phyloP scores from a whole-genome alignment of 1,140 invertebrate genomes.

The Drosophila navojoa region DNA sequence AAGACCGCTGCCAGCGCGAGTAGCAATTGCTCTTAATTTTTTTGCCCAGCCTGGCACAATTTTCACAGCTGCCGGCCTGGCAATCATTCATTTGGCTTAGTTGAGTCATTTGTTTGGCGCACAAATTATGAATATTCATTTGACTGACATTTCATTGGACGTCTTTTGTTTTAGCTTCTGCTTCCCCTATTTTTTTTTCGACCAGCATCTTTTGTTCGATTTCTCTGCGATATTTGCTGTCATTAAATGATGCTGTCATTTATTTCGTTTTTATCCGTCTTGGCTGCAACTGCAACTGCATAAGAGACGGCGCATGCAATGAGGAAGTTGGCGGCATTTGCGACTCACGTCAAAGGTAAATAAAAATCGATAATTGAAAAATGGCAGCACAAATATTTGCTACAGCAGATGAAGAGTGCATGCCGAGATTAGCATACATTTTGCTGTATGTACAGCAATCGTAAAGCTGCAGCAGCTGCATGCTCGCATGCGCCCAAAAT shows the following conservation, averaged over 20 bases:
- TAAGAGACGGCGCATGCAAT: constrained; percentile 49
- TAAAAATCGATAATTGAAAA: constrained; percentile 77
- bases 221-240: constrained; percentile 24
- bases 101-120: constrained; percentile 11
- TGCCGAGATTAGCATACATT: constrained; percentile 59
- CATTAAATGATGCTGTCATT: constrained; percentile 19
- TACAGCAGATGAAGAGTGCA: constrained; percentile 38
- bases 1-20: constrained; percentile 48
- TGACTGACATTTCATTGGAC: constrained; percentile 27
- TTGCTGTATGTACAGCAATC: constrained; percentile 27
- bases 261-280: not conserved
- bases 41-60: constrained; percentile 65
- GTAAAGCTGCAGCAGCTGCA: constrained; percentile 12
- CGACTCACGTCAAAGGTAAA: constrained; percentile 51
- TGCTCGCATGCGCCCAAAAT: constrained; percentile 38
- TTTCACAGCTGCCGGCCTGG: constrained; percentile 40
- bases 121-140: constrained; percentile 44
- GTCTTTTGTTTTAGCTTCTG: constrained; percentile 1
- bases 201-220: constrained; percentile 4
- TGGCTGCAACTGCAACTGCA: constrained; percentile 1
- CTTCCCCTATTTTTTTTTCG: not conserved
- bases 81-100: not conserved
- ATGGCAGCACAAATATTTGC: constrained; percentile 65
- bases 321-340: constrained; percentile 57
- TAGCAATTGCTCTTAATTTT: constrained; percentile 79